These are phyloP conservation scores for Eonycteris spelaea DNA, from an alignment of 2,113 vertebrate species.

Conservation along the genomic window DNA sequence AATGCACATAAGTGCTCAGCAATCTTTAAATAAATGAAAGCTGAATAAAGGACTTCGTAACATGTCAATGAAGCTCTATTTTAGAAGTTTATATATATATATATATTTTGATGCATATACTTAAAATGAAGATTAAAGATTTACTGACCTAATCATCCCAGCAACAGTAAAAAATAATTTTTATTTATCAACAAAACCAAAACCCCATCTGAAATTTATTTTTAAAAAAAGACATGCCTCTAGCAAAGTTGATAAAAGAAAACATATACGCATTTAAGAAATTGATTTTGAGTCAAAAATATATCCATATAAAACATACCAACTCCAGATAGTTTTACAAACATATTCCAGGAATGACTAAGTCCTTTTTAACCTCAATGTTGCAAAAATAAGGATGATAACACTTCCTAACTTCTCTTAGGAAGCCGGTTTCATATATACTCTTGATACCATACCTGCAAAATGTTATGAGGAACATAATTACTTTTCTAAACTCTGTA, in stretches of 20 bases:
- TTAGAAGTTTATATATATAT: neutral
- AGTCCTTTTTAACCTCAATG: neutral
- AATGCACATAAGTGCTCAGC: neutral
- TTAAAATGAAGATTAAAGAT: neutral
- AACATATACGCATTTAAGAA: neutral
- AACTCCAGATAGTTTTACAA: neutral
- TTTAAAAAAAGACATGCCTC: neutral
- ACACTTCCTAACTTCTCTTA: neutral
- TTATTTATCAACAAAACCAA: neutral
- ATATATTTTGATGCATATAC: neutral
- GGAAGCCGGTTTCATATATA: neutral
- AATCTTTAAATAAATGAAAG: slow-evolving; percentile 4
- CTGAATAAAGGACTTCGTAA: neutral
- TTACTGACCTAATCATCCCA: neutral
- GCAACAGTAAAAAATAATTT: neutral
- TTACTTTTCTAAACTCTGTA: neutral
- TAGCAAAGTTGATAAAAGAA: neutral
- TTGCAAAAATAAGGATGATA: neutral
- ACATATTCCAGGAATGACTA: neutral
- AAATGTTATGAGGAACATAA: neutral
- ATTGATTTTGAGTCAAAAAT: neutral
- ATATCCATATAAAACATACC: neutral
- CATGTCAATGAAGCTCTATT: neutral
- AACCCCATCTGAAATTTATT: neutral
- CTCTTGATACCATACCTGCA: neutral